phyloP scores from a whole-genome alignment of 1,140 invertebrate species.

The Tenebrio molitor region DNA sequence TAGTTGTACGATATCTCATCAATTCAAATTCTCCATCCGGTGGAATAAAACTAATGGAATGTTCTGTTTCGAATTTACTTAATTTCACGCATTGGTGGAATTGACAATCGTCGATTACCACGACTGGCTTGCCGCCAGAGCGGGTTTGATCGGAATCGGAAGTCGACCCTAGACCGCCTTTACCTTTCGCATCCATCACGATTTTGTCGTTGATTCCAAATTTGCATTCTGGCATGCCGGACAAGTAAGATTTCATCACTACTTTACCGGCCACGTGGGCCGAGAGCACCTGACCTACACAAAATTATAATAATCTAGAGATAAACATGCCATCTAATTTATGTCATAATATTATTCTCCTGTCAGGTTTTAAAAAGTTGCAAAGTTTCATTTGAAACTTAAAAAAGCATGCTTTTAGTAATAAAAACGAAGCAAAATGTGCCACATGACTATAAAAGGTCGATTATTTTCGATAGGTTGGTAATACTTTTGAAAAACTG shows the following conservation, averaged over 20 bases:
- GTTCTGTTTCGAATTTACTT: constrained; percentile 99
- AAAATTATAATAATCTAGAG: constrained; percentile 48
- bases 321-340: no score
- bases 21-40: constrained; percentile 99
- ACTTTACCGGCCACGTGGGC: constrained; percentile 99
- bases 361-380: no score
- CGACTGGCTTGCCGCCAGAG: constrained; percentile 93
- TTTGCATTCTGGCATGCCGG: constrained; percentile 99
- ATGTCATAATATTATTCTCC: no score
- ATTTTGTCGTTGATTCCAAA: constrained; percentile 99
- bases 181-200: constrained; percentile 98
- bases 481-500: no score
- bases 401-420: no score
- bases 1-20: constrained; percentile 99
- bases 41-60: constrained; percentile 99
- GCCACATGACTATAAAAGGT: no score
- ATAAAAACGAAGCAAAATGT: no score
- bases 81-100: constrained; percentile 99
- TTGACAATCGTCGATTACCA: constrained; percentile 99
- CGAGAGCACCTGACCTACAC: constrained; percentile 94
- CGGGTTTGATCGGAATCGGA: constrained; percentile 88
- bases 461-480: no score
- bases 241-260: constrained; percentile 99
- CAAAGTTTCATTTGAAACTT: no score
- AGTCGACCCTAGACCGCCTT: constrained; percentile 75